These are phyloP conservation scores for Temnothorax curvispinosus DNA, from an alignment of 1,140 invertebrate species.

Conservation along the genomic window DNA sequence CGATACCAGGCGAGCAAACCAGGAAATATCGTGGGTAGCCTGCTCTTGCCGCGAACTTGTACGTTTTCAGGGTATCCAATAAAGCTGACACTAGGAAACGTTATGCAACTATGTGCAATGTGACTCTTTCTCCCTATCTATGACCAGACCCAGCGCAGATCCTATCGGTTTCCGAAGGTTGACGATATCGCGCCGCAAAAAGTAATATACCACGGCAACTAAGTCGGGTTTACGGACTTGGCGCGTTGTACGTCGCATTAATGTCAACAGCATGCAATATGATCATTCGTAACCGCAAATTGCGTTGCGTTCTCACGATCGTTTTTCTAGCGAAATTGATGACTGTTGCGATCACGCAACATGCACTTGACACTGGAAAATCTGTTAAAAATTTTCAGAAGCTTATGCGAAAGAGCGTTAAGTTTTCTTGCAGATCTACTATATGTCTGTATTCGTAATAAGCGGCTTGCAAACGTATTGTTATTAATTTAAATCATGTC, in stretches of 20 bases:
- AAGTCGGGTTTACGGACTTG: conserved; percentile 37
- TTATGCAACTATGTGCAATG: conserved; percentile 54
- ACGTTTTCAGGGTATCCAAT: conserved; percentile 31
- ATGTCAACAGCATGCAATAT: conserved; percentile 53
- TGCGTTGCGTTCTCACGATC: conserved; percentile 36
- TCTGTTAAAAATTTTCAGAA: background rate
- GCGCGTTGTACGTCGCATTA: conserved; percentile 47
- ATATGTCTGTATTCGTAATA: background rate
- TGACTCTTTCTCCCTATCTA: conserved; percentile 11
- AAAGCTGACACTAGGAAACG: conserved; percentile 30
- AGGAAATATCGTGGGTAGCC: conserved; percentile 13
- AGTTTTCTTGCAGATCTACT: background rate
- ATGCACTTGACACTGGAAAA: conserved; percentile 4
- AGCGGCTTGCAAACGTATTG: background rate
- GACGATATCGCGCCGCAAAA: conserved; percentile 26
- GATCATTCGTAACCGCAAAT: conserved; percentile 55
- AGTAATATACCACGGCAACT: conserved; percentile 28
- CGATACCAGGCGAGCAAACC: background rate
- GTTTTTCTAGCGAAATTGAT: conserved; percentile 31
- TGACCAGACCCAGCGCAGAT: conserved; percentile 32
- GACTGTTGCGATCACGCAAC: background rate
- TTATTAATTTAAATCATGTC: background rate
- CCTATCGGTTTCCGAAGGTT: conserved; percentile 57
- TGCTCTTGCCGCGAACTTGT: conserved; percentile 20
- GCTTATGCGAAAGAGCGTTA: background rate